Conservation (phyloP, 2,113 vertebrate species). For the Elephas maximus region DNA sequence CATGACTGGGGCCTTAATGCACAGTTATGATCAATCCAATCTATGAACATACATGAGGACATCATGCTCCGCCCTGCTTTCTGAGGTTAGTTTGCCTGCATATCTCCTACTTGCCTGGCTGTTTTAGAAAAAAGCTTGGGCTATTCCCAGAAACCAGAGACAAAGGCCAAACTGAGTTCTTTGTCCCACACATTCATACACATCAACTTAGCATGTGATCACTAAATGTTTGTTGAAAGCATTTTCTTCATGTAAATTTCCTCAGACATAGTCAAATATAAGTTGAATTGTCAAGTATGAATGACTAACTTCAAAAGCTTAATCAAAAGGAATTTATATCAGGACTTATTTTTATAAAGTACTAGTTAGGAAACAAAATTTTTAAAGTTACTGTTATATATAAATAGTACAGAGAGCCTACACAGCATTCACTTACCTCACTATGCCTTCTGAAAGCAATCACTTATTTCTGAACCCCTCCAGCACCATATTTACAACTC, state of each 20-base stretch:
- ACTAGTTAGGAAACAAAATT: neutral
- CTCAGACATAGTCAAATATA: constrained; percentile 20
- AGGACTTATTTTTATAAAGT: neutral
- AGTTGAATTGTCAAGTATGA: constrained; percentile 50
- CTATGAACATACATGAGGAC: too few relatives aligned
- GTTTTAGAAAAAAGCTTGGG: too few relatives aligned
- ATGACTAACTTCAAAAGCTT: neutral
- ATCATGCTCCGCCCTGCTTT: too few relatives aligned
- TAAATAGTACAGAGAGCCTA: neutral
- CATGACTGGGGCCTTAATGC: too few relatives aligned
- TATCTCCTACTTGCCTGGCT: too few relatives aligned
- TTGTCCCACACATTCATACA: too few relatives aligned
- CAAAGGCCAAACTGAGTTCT: too few relatives aligned
- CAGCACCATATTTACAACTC: neutral
- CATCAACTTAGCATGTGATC: too few relatives aligned
- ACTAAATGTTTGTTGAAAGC: constrained; percentile 12
- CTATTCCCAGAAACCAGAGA: too few relatives aligned
- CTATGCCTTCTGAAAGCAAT: constrained; percentile 41
- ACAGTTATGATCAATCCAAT: too few relatives aligned
- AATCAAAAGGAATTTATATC: constrained; percentile 35
- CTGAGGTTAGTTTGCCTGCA: too few relatives aligned
- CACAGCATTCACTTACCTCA: constrained; percentile 11
- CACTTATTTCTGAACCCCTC: constrained; percentile 35
- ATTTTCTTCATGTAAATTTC: constrained; percentile 37
- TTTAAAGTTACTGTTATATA: constrained; percentile 8